A percentile compares a stretch with the other conserved stretches of the same genome.
phyloP scores from a whole-genome alignment of 2,888 invertebrate species.

The Petrolisthes cinctipes region DNA sequence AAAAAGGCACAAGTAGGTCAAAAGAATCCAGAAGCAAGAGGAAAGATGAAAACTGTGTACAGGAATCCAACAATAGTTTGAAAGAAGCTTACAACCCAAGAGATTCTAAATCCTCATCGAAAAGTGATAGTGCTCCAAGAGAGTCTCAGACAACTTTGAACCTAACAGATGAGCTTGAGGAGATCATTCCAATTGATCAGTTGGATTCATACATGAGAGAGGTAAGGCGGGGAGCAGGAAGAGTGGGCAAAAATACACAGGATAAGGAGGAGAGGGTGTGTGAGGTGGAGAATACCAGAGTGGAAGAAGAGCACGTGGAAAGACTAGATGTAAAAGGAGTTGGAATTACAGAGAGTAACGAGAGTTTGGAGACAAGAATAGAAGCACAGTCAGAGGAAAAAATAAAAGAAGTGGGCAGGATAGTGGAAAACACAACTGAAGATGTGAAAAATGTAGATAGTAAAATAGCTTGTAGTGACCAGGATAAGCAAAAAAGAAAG shows the following conservation, averaged over 20 bases:
- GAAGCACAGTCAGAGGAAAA: background rate
- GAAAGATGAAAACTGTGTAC: background rate
- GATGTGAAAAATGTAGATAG: background rate
- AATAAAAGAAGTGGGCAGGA: background rate
- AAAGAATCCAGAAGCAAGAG: background rate
- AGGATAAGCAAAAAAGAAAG: background rate
- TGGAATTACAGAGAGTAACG: background rate
- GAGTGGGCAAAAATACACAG: background rate
- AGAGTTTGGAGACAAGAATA: background rate
- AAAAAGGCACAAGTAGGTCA: too few relatives aligned
- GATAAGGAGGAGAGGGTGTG: background rate
- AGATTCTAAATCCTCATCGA: background rate
- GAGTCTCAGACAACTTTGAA: constrained; percentile 14
- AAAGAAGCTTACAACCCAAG: background rate
- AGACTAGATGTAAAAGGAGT: background rate
- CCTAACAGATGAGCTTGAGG: constrained; percentile 47
- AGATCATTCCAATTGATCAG: constrained; percentile 50
- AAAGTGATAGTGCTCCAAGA: background rate
- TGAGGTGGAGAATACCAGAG: background rate
- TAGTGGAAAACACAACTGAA: background rate
- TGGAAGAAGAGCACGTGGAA: background rate
- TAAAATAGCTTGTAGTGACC: background rate
- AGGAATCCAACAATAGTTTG: background rate
- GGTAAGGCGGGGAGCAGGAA: constrained; percentile 20
- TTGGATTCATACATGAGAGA: constrained; percentile 51